Conservation (phyloP, 2,888 invertebrate species). For the Unio delphinus region DNA sequence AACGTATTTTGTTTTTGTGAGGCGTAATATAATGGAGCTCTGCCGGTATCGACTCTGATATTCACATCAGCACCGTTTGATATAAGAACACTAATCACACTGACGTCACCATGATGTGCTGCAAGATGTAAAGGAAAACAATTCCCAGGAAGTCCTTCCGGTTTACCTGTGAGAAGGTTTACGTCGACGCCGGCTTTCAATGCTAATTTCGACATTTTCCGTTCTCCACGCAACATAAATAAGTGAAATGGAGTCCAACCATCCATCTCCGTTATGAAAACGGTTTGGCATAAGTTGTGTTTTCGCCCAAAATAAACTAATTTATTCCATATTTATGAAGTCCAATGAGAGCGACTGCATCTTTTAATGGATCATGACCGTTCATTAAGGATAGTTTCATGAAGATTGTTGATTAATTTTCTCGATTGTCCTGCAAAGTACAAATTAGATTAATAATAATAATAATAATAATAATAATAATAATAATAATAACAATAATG, state of each 20-base stretch:
- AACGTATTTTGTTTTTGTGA: conserved; percentile 47
- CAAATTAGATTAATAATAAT: too few species aligned
- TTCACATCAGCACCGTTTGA: conserved; percentile 49
- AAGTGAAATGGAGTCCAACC: conserved; percentile 65
- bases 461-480: too few species aligned
- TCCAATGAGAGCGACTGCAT: conserved; percentile 50
- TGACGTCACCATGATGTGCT: conserved; percentile 60
- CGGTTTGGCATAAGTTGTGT: conserved; percentile 38
- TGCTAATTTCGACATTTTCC: conserved; percentile 54
- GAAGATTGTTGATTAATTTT: too few species aligned
- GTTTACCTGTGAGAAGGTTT: conserved; percentile 55
- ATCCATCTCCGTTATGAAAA: conserved; percentile 51
- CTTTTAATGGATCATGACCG: conserved; percentile 17
- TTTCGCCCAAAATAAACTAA: conserved; percentile 46
- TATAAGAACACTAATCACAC: conserved; percentile 52
- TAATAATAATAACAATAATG: too few species aligned
- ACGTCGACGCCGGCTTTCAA: conserved; percentile 51
- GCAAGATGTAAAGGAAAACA: conserved; percentile 59
- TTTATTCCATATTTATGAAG: conserved; percentile 49
- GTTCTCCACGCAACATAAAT: conserved; percentile 55
- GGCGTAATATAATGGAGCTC: conserved; percentile 55
- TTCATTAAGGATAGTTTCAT: conserved; percentile 20
- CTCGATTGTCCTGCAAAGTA: too few species aligned
- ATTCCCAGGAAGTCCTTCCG: conserved; percentile 54
- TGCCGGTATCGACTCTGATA: conserved; percentile 34